These are phyloP conservation scores for Noctua comes DNA, from an alignment of 2,888 invertebrate species.

Conservation along the genomic window DNA sequence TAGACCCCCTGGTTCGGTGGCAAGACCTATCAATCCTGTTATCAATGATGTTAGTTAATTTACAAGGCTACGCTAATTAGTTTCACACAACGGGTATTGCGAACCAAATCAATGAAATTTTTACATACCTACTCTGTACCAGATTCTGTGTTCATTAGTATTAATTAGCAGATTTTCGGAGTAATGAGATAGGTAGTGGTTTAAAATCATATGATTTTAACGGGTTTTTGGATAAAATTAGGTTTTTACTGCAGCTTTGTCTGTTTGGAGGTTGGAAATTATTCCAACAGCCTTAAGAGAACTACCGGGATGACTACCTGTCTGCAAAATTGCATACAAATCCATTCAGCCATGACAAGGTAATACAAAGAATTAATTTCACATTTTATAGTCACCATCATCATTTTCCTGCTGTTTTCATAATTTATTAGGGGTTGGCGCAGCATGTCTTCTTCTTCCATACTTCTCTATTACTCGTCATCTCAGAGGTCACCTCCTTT, in stretches of 20 bases:
- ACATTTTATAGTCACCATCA: not conserved
- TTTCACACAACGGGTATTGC: conserved; percentile 11
- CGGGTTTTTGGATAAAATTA: not conserved
- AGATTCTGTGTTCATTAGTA: conserved; percentile 29
- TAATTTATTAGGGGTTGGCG: too few relatives aligned
- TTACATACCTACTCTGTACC: not conserved
- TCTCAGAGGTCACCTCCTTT: not conserved
- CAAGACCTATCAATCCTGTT: conserved; percentile 17
- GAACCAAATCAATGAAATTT: conserved; percentile 36
- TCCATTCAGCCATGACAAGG: not conserved
- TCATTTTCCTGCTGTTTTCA: not conserved
- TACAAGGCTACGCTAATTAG: conserved; percentile 27
- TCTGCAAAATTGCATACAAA: not conserved
- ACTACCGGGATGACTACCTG: not conserved
- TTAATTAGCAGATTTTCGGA: conserved; percentile 24
- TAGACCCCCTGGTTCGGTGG: too few relatives aligned
- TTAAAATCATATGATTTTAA: conserved; percentile 15
- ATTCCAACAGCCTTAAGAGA: not conserved
- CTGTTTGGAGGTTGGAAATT: not conserved
- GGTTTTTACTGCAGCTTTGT: not conserved
- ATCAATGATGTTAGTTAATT: conserved; percentile 5
- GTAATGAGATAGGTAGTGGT: not conserved
- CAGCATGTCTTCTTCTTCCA: not conserved
- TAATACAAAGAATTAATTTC: not conserved
- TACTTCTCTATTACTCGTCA: not conserved